These are phyloP conservation scores for Synaphobranchus kaupii DNA, from an alignment of 2,797 vertebrate species.

Conservation along the genomic window DNA sequence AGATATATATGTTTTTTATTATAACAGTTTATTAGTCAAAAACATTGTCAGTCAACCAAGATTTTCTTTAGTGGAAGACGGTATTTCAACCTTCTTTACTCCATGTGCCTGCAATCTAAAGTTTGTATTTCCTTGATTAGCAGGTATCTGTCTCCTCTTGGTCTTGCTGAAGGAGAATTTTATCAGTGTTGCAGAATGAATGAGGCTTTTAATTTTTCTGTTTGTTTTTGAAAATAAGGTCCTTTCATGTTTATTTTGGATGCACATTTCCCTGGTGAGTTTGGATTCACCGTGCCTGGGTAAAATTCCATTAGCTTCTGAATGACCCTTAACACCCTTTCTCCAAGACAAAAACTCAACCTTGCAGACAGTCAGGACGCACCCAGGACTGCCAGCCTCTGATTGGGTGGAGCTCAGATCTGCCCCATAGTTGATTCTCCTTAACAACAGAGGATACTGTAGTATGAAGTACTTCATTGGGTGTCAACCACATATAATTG, in stretches of 20 bases:
- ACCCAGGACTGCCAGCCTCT: slow-evolving; percentile 75
- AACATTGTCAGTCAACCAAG: too few species aligned
- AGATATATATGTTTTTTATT: too few species aligned
- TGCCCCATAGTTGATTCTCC: background rate
- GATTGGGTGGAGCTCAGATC: slow-evolving; percentile 48
- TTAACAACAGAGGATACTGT: background rate
- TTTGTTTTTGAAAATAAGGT: too few species aligned
- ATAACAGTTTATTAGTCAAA: too few species aligned
- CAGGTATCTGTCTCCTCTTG: background rate
- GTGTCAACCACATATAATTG: background rate
- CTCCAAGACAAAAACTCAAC: slow-evolving; percentile 90
- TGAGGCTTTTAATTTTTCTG: background rate
- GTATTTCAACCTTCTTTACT: background rate
- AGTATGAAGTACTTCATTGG: background rate
- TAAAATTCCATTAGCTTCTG: too few species aligned
- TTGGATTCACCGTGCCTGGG: too few species aligned
- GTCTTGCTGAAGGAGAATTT: background rate
- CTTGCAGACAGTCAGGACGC: slow-evolving; percentile 83
- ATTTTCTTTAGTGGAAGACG: too few species aligned
- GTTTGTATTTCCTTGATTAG: background rate
- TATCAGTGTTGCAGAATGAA: background rate
- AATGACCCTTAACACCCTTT: background rate
- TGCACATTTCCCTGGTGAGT: too few species aligned
- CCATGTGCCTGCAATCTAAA: background rate
- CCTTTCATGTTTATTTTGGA: too few species aligned